Base-by-base conservation (phyloP, 2,888 invertebrate genomes). In the Heteromyza rotundicornis region DNA sequence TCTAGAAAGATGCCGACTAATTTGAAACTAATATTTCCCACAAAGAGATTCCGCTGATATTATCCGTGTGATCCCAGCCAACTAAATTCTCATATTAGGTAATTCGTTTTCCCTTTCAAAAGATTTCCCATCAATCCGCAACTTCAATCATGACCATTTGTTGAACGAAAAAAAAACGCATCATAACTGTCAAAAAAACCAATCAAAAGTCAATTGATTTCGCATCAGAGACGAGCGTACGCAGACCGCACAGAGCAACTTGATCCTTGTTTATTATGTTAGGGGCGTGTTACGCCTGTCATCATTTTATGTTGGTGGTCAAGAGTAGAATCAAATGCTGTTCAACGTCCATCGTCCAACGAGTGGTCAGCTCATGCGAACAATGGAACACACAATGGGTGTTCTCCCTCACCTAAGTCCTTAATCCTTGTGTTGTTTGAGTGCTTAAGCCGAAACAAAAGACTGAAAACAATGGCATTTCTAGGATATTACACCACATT, bases 301-400 rank as follows among this genome's bases (percentile, higher is more conserved):
- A 82, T 81, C 82, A 82, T 81, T 82, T 77, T 74, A 79, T 79
- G 81, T 81, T 82, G 80, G 80, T 81, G 82, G 82, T 72, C 81
- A 80, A 60, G 56, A 35, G 36, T 61, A 12, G 32, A 73, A 70
- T 69, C 71, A 70, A 72, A 57, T 71, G 74, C 57, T 73, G 74
- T 69, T 16, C 14, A 12, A n/a, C 16, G 19, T 19, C n/a, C n/a
- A n/a, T n/a, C 23, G n/a, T n/a, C 20, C 17, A 53, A 44, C 53
- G 23, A 57, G 32, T 52, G 53, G 47, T 47, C 52, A 51, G 3
- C 19, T 44, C 60, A 32, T 14, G 22, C 23, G 32, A 36, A 54
- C 54, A 54, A 54, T 36, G 22, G 20, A 35, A 54, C 20, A 20
- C 63, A 59, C 63, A 64, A 63, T 64, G 65, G 59, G 62, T 67